A percentile compares a stretch with the other conserved stretches of the same genome.
Evolutionary conservation across 2,113 vertebrate species (phyloP).

Genomic region (Varanus komodoensis): DNA sequence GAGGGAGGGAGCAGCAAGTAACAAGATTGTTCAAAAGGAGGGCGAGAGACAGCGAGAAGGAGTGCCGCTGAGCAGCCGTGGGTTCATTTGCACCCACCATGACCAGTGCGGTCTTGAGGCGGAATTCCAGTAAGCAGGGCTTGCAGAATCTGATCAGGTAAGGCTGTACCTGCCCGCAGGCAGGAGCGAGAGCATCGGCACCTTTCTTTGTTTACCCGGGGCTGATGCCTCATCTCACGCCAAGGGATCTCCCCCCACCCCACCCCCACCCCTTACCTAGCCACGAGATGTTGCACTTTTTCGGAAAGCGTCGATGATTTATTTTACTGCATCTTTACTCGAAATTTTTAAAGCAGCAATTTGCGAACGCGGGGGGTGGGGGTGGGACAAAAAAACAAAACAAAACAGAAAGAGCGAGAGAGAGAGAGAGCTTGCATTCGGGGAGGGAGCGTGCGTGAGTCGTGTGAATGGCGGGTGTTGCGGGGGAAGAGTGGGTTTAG

Average conservation of each 20-base stretch:
- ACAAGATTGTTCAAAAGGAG: not conserved
- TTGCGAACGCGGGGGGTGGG: too few relatives aligned
- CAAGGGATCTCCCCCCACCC: not conserved
- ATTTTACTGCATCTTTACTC: accelerated
- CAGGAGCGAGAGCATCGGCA: not conserved
- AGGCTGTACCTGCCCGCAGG: constrained; percentile 64
- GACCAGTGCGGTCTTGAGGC: constrained; percentile 78
- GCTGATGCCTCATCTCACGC: not conserved
- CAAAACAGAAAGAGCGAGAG: too few relatives aligned
- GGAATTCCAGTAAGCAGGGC: constrained; percentile 83
- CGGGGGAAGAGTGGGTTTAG: not conserved
- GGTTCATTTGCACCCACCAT: constrained; percentile 50
- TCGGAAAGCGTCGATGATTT: accelerated
- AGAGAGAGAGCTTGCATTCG: not conserved
- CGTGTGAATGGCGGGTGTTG: too few relatives aligned
- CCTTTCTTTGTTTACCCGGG: constrained; percentile 5
- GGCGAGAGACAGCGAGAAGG: constrained; percentile 36
- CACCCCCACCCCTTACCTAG: not conserved
- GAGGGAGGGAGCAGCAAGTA: not conserved
- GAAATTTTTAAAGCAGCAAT: not conserved
- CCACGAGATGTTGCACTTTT: not conserved
- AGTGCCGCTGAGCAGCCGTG: constrained; percentile 34
- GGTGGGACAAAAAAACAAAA: too few relatives aligned
- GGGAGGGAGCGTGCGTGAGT: too few relatives aligned
- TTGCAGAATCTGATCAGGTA: constrained; percentile 88